Conservation (phyloP, 2,797 vertebrate species). For the Linurgus olivaceus region DNA sequence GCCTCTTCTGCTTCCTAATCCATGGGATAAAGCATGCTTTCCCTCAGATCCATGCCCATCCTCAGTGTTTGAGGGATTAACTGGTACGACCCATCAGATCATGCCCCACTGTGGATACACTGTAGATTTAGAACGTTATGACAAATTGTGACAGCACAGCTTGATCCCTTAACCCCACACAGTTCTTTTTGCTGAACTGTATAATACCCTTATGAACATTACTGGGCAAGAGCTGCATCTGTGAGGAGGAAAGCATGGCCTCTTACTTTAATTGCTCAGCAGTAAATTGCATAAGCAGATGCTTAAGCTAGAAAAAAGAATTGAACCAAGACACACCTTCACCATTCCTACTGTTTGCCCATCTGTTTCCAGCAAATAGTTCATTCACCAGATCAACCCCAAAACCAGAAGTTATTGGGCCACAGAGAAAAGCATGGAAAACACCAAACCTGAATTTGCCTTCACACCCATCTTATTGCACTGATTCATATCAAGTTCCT, state of each 20-base stretch:
- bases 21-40: rapidly evolving
- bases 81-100: background rate
- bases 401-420: background rate
- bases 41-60: rapidly evolving
- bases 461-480: background rate
- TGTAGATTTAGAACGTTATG: background rate
- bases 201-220: background rate
- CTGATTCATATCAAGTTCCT: background rate
- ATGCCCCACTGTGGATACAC: rapidly evolving
- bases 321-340: background rate
- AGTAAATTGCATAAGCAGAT: background rate
- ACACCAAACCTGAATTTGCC: background rate
- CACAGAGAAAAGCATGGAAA: background rate
- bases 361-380: background rate
- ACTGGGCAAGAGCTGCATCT: background rate
- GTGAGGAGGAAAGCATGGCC: background rate
- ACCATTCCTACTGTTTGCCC: background rate
- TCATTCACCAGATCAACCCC: background rate
- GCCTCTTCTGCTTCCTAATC: background rate
- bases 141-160: background rate
- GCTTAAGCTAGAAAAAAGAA: background rate
- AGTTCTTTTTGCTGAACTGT: background rate
- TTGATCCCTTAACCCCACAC: background rate
- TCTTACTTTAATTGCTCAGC: background rate
- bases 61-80: too few species aligned